Conservation (phyloP, 2,888 invertebrate species). For the Saturnia pavonia region DNA sequence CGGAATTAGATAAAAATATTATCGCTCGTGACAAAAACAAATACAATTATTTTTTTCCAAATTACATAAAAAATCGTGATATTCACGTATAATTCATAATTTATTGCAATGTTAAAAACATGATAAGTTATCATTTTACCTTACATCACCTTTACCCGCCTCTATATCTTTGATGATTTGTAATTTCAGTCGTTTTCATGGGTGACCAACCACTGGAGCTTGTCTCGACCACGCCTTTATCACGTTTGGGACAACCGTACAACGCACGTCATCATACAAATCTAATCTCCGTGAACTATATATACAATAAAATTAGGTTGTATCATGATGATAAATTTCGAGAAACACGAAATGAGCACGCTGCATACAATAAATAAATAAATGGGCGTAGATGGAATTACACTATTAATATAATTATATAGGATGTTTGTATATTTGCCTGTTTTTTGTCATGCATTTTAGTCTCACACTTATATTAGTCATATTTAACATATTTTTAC, state of each 20-base stretch:
- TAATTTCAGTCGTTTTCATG: neutral
- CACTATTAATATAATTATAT: neutral
- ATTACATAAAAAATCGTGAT: neutral
- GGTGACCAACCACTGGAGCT: constrained; percentile 8
- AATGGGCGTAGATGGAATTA: neutral
- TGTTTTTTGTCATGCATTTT: too few relatives aligned
- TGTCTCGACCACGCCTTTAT: constrained; percentile 33
- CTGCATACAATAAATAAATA: neutral
- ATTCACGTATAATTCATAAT: neutral
- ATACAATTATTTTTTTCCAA: neutral
- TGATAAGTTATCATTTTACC: neutral
- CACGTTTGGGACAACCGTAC: constrained; percentile 29
- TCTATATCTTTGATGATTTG: neutral
- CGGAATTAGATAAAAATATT: too few relatives aligned
- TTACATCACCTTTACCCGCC: neutral
- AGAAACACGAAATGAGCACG: constrained; percentile 5
- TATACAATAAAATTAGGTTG: neutral
- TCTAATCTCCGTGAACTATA: neutral
- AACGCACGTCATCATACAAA: neutral
- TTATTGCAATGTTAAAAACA: neutral
- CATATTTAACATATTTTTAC: too few relatives aligned
- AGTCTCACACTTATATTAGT: too few relatives aligned
- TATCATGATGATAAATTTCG: neutral
- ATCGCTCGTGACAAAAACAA: too few relatives aligned
- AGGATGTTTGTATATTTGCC: neutral